A percentile compares a stretch with the other conserved stretches of the same genome.
Conservation (phyloP, 30 jellyfish, hydroid and myxozoan species). For the Chrysaora quinquecirrha region DNA sequence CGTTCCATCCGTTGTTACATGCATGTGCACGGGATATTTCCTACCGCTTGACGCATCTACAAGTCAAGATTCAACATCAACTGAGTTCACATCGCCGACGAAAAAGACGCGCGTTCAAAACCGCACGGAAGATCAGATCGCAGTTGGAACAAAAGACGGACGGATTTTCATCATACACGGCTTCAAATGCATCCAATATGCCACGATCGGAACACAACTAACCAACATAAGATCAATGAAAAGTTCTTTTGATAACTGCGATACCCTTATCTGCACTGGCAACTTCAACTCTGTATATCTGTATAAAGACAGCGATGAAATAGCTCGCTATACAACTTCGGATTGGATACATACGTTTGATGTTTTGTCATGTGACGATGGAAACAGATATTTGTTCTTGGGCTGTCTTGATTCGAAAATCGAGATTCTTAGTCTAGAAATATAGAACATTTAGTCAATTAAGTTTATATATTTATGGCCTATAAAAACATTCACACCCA, state of each 20-base stretch:
- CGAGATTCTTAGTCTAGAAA: conserved; percentile 38
- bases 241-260: conserved; percentile 76
- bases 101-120: conserved; percentile 48
- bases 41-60: conserved; percentile 40
- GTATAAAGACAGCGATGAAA: conserved; percentile 51
- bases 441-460: too few species aligned
- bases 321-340: conserved; percentile 34
- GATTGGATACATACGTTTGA: conserved; percentile 91
- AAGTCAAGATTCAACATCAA: conserved; percentile 44
- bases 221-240: conserved; percentile 56
- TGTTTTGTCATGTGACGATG: conserved; percentile 42
- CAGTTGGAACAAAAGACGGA: conserved; percentile 84
- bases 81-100: conserved; percentile 38
- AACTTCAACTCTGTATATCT: conserved; percentile 75
- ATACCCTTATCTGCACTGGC: conserved; percentile 80
- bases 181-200: conserved; percentile 57
- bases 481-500: too few species aligned
- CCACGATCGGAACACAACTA: conserved; percentile 58
- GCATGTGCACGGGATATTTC: conserved; percentile 88
- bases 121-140: conserved; percentile 79
- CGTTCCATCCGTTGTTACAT: conserved; percentile 73
- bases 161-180: conserved; percentile 60
- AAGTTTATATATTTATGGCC: too few species aligned
- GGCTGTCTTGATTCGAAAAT: conserved; percentile 75
- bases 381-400: conserved; percentile 26